Evolutionary conservation across 2,888 invertebrate species (phyloP), one percentile per base, ranked within the genome.

Genomic region (Dasypogon diadema): DNA sequence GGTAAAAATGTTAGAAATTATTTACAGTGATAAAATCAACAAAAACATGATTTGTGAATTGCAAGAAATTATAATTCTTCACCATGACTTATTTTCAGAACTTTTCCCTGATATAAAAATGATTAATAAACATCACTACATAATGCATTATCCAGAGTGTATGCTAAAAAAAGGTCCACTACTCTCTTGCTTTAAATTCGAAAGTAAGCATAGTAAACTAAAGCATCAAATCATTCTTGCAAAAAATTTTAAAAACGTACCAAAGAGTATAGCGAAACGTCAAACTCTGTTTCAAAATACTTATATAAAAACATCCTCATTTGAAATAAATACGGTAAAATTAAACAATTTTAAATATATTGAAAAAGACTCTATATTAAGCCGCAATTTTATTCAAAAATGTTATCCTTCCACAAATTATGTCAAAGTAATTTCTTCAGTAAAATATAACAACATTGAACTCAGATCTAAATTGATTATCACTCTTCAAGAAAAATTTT

Each of bases 121-220:
- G 55, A 73, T 73, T n/a, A 73, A 73, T 24, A 73, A 73, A 22
- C 73, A 73, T 42, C 73, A 73, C 14, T 73, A 73, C 22, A 21
- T 73, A 34, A 12, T 73, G 48, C 73, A 73, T 24, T 73, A 56
- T 22, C 37, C 56, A 4, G 24, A 37, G 3, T 34, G 37, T 22
- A 73, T 73, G 2, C 6, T 16, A 18, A 37, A 56, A 73, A 56
- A 16, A 18, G 73, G 73, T 12, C 73, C 73, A 4, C 21, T 73
- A n/a, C 2, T 8, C 5, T 58, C 74, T 14, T 60, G 74, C 24
- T 12, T 74, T 6, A n/a, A 60, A 2, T 73, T 37, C 8, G 73
- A 73, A 73, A 73, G 73, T 24, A 73, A 73, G 30, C 73, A 73
- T 22, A 73, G 73, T 24, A n/a, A 16, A 2, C 58, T 73, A 24